phyloP scores from a whole-genome alignment of 2,797 vertebrate species.

The Xiphophorus birchmanni region DNA sequence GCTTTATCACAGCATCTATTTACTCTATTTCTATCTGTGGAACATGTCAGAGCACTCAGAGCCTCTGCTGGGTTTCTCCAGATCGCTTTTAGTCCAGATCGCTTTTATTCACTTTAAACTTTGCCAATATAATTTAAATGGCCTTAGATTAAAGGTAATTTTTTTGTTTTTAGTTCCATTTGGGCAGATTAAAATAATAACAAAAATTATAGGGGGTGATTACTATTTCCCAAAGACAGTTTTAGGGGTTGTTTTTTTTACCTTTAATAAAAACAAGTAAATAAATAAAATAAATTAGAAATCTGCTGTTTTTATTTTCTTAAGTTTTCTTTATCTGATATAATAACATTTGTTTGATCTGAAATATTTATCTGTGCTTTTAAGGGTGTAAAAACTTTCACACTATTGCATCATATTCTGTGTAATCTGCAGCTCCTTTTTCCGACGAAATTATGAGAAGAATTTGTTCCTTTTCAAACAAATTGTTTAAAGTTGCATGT shows the following conservation, averaged over 20 bases:
- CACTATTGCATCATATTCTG: neutral
- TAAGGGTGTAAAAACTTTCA: neutral
- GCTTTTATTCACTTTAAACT: neutral
- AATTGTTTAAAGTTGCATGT: too few relatives aligned
- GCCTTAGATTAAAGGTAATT: neutral
- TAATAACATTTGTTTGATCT: neutral
- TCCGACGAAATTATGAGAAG: neutral
- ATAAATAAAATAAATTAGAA: neutral
- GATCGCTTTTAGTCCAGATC: neutral
- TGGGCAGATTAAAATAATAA: neutral
- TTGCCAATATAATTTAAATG: neutral
- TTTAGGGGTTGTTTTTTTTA: neutral
- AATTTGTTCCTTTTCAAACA: neutral
- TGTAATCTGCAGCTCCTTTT: neutral
- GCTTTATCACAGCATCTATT: conserved; percentile 1
- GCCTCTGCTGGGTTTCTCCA: neutral
- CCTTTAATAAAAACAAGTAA: neutral
- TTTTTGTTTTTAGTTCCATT: neutral
- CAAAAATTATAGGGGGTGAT: neutral
- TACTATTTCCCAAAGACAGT: neutral
- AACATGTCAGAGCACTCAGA: neutral
- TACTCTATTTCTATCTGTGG: neutral
- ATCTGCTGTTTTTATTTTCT: neutral
- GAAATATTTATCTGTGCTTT: neutral
- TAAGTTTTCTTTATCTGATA: neutral